Evolutionary conservation across 1,140 invertebrate genomes (phyloP), one percentile per base, ranked within the genome.

Genomic region (Parasteatoda tepidariorum): DNA sequence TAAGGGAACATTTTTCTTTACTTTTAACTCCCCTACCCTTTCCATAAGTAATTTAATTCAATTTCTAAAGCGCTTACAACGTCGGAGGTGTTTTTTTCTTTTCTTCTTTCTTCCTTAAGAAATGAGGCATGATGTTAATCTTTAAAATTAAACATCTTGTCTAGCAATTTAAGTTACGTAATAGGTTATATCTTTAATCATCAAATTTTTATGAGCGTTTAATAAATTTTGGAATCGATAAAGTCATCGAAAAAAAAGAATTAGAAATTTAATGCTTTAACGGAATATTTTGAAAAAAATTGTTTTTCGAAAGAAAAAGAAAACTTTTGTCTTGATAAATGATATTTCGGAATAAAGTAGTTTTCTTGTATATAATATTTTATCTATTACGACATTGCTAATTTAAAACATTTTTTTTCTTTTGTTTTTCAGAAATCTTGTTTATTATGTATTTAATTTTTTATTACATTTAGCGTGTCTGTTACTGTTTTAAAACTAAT

Each of bases 21-120:
- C 62, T 11, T 68, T 68, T 61, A 22, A 22, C 26, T 30, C 55
- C 41, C 18, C 18, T 34, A 26, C n/a, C 18, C 28, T 31, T 76
- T 33, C 30, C 57, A 59, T 59, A 64, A 76, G 38, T 33, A 59
- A 76, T 76, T 76, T 64, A 76, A 76, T 76, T 76, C 59, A 76
- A 62, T 76, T 76, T 76, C 11, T 26, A 4, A 9, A 13, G 9
- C 38, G 38, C 38, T 18, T 48, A 13, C 18, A 13, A 48, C 38
- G 18, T 48, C n/a, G 38, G 9, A 48, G 38, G 18, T 48, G 9
- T 48, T 18, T 4, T 48, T 48, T 48, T 48, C 13, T 41, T 41
- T 41, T 41, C 38, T 41, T 6, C 38, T 41, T 41, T 6, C 38
- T 41, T 48, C 18, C 38, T 18, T 48, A 9, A 2, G 38, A 0